Base-by-base conservation (phyloP, 2,113 vertebrate genomes). In the Lipophrys pholis region DNA sequence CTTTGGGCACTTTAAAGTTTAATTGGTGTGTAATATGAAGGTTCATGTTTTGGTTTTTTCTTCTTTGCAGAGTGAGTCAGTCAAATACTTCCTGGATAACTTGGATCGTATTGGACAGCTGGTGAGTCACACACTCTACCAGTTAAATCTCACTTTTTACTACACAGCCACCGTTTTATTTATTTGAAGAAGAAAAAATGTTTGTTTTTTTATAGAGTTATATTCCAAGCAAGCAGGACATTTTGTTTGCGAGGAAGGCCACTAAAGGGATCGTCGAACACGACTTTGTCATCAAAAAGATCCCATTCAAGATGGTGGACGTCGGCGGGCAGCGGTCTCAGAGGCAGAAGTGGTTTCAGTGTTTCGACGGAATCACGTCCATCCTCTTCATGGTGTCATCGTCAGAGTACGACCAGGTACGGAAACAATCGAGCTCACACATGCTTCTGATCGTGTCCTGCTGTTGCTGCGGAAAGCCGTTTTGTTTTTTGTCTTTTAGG, bases 291-390 rank as follows among this genome's bases (percentile, higher is more conserved):
- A 98, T 99, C 80, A 99, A 98, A 91, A 98, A 98, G 89, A 97
- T 99, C 76, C 97, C 97, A 5, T 99, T 99, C 88, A 98, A 97
- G 91, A 99, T 99, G 97, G 97, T 99, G 77, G 97, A 99, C 6
- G 97, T 99, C 0, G 97, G 97, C 0, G 97, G 97, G 59, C 97
- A 99, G 87, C 90, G 97, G 50, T 99, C 97, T 0, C 97, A 99
- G 91, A 94, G 97, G 71, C 97, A 99, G 70, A 99, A 99, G 83
- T 99, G 97, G 97, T 99, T 99, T 87, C 97, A 98, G 93, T 99
- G 97, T 85, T 99, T 99, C 3, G 97, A 99, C 16, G 96, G 97
- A 6, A 97, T 99, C 91, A 99, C 97, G 0, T 99, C 97, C 0
- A 99, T 99, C 78, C 93, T 99, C 66, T 99, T 99, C 89, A 97